These are phyloP conservation scores for Bradypodion pumilum DNA, from an alignment of 2,797 vertebrate genomes.

Conservation along the genomic window DNA sequence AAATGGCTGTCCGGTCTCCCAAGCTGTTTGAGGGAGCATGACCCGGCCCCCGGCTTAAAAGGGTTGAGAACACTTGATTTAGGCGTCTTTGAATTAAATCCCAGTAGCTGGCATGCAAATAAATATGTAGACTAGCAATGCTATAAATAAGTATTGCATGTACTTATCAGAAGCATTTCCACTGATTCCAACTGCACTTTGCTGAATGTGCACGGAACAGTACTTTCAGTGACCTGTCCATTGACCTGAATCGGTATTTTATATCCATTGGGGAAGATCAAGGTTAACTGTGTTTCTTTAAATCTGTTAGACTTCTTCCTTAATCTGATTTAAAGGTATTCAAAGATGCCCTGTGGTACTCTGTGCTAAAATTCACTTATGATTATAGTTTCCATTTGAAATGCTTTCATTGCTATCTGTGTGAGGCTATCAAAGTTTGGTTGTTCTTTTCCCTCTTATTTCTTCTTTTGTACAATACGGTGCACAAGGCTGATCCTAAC, in stretches of 20 bases:
- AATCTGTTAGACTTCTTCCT: not conserved
- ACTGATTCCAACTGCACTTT: not conserved
- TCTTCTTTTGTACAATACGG: slow-evolving; percentile 8
- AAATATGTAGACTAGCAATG: not conserved
- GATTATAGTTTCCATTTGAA: not conserved
- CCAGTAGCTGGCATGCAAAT: not conserved
- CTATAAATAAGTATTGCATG: not conserved
- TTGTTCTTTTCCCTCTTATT: slow-evolving; percentile 27
- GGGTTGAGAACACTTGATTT: no score
- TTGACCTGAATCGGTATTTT: not conserved
- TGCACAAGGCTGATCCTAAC: not conserved
- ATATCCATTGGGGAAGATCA: not conserved
- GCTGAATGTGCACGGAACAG: not conserved
- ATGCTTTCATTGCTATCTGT: slow-evolving; percentile 28
- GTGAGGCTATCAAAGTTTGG: slow-evolving; percentile 7
- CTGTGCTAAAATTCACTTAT: not conserved
- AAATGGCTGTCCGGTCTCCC: no score
- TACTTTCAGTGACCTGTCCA: not conserved
- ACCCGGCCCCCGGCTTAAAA: no score
- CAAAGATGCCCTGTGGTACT: not conserved
- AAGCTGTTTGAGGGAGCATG: no score
- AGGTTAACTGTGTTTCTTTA: slow-evolving; percentile 13
- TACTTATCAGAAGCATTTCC: not conserved
- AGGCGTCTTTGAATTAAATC: not conserved
- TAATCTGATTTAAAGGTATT: slow-evolving; percentile 26